Evolutionary conservation across 2,797 vertebrate species (phyloP), one percentile per base, ranked within the genome.

Genomic region (Pipistrellus pygmaeus): DNA sequence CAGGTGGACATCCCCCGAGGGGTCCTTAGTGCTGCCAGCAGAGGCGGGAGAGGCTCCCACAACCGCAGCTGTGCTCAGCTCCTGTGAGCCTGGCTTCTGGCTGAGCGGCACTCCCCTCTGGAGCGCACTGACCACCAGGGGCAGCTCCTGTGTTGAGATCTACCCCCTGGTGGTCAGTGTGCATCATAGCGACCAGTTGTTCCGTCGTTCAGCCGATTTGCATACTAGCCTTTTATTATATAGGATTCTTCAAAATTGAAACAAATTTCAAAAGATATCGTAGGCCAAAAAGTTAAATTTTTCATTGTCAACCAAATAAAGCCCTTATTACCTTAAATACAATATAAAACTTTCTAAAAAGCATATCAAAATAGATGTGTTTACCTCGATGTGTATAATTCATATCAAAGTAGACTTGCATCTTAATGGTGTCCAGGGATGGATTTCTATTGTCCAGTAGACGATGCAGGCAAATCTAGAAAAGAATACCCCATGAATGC

Each of bases 321-420:
- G 38, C 6, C 0, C 69, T 82, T 83, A 64, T 89, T 91, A 92
- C 4, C 60, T 81, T 64, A 93, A 94, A 92, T 69, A 73, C 7
- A 94, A 66, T 11, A 73, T 41, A 30, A 91, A 68, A 53, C 41
- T 91, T 88, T 78, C 87, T 20, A 38, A 96, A 78, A 90, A 53
- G 30, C 7, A 18, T 57, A 87, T 88, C 46, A 80, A 73, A 66
- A 69, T 73, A 53, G 51, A 17, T 20, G 66, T 15, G 5, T 97
- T 97, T 97, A 99, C 99, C 98, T 98, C 98, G 97, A 55, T 97
- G 98, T 93, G 98, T 98, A 94, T 99, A 99, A 97, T 99, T 99
- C 98, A 98, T 98, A 94, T 99, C 98, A 98, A 99, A 99, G 96
- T 98, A 99, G 97, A 99, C 98, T 96, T 99, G 99, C 99, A 99